These are phyloP conservation scores for Hylaeus anthracinus DNA, from an alignment of 1,140 invertebrate species.

Conservation along the genomic window DNA sequence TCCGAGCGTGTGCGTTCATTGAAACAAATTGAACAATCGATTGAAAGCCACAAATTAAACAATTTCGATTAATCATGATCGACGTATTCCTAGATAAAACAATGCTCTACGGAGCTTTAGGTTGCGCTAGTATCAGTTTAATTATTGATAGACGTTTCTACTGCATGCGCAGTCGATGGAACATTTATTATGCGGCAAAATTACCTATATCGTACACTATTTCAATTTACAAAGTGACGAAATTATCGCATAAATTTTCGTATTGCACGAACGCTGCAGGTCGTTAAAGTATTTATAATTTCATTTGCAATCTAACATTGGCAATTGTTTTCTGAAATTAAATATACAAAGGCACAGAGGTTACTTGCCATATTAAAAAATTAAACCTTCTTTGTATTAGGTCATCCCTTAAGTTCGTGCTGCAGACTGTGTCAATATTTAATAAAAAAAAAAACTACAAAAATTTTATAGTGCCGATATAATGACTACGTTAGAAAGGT, in stretches of 20 bases:
- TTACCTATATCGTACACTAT: too few species aligned
- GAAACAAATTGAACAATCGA: background rate
- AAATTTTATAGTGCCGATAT: too few species aligned
- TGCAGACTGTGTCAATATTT: too few species aligned
- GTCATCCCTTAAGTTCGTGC: too few species aligned
- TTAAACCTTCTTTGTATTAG: too few species aligned
- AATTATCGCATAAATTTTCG: background rate
- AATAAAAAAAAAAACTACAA: too few species aligned
- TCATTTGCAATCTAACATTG: background rate
- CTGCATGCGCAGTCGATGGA: background rate
- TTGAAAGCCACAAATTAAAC: constrained; percentile 54
- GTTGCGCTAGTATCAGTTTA: background rate
- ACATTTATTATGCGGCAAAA: background rate
- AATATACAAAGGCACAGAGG: background rate
- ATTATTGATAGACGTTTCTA: constrained; percentile 16
- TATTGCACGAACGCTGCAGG: background rate
- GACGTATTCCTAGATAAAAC: constrained; percentile 30
- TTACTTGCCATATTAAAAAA: too few species aligned
- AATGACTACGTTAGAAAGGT: too few species aligned
- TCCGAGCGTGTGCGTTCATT: background rate
- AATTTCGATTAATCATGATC: constrained; percentile 19
- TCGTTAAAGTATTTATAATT: background rate
- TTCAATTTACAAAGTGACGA: background rate
- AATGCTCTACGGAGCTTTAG: constrained; percentile 12
- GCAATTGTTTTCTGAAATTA: background rate